Evolutionary conservation across 2,113 vertebrate species (phyloP).

Genomic region (Acrocephalus arundinaceus): DNA sequence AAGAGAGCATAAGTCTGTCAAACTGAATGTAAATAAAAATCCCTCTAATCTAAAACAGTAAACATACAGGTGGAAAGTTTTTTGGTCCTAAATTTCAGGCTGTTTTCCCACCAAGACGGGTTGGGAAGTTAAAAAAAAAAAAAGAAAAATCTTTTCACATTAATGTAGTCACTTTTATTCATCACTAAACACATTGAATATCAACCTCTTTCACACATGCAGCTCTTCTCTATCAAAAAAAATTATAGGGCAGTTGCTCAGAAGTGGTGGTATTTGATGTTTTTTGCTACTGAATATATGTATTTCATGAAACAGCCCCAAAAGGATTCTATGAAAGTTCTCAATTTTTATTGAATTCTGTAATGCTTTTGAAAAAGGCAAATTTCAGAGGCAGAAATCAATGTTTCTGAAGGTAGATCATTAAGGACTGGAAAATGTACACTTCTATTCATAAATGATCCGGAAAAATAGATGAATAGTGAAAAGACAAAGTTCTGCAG

Average conservation of each 20-base stretch:
- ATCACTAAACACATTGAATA: neutral
- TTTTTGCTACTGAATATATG: neutral
- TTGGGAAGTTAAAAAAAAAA: neutral
- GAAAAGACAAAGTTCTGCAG: constrained; percentile 50
- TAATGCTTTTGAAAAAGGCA: constrained; percentile 21
- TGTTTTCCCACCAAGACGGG: neutral
- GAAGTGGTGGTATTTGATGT: neutral
- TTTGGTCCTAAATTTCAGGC: neutral
- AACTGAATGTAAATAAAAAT: neutral
- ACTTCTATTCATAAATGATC: constrained; percentile 49
- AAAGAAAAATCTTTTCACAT: neutral
- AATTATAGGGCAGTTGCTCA: neutral
- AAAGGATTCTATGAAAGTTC: neutral
- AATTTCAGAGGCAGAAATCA: constrained; percentile 48
- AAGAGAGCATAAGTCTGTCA: neutral
- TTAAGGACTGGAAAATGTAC: constrained; percentile 48
- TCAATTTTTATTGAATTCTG: neutral
- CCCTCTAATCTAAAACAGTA: neutral
- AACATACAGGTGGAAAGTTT: neutral
- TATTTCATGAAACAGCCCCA: neutral
- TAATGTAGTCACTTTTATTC: neutral
- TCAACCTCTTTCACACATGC: neutral
- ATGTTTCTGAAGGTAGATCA: constrained; percentile 23
- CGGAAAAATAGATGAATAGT: constrained; percentile 53
- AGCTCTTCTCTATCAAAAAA: neutral